A percentile compares a stretch with the other conserved stretches of the same genome.
These are phyloP conservation scores for Leptinotarsa texana DNA, from an alignment of 1,140 invertebrate species.

Conservation along the genomic window DNA sequence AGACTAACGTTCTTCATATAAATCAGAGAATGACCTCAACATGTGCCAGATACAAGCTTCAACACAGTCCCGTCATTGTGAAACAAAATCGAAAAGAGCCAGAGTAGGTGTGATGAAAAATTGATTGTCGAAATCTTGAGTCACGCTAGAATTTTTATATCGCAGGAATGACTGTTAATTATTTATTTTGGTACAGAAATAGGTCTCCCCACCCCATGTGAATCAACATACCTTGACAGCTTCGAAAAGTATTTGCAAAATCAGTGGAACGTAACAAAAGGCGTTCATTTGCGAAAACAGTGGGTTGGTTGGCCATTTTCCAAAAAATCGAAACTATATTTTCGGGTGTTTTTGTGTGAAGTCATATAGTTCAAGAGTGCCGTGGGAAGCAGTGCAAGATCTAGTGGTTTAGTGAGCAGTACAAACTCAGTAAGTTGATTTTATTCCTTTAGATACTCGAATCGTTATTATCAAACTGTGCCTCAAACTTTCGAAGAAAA, in stretches of 20 bases:
- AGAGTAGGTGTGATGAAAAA: neutral
- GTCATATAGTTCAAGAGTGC: constrained; percentile 19
- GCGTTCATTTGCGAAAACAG: neutral
- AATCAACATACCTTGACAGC: neutral
- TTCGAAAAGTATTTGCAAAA: neutral
- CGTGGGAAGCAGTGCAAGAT: constrained; percentile 15
- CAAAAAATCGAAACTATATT: constrained; percentile 8
- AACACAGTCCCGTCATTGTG: neutral
- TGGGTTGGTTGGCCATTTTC: neutral
- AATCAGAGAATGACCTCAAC: too few relatives aligned
- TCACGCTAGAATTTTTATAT: neutral
- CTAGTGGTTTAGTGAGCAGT: neutral
- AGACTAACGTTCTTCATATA: too few relatives aligned
- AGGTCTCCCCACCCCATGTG: neutral
- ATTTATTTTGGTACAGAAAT: neutral
- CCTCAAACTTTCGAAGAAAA: too few relatives aligned
- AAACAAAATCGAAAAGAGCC: neutral
- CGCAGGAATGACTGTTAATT: neutral
- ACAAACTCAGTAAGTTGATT: neutral
- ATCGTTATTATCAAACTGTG: too few relatives aligned
- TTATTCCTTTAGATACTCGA: too few relatives aligned
- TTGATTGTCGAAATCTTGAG: neutral
- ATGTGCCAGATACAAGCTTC: too few relatives aligned
- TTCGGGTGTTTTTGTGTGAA: constrained; percentile 3
- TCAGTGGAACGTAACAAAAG: neutral